Evolutionary conservation across 2,113 vertebrate genomes (phyloP), one percentile per base, ranked within the genome.

Genomic region (Pachyramphus minor): DNA sequence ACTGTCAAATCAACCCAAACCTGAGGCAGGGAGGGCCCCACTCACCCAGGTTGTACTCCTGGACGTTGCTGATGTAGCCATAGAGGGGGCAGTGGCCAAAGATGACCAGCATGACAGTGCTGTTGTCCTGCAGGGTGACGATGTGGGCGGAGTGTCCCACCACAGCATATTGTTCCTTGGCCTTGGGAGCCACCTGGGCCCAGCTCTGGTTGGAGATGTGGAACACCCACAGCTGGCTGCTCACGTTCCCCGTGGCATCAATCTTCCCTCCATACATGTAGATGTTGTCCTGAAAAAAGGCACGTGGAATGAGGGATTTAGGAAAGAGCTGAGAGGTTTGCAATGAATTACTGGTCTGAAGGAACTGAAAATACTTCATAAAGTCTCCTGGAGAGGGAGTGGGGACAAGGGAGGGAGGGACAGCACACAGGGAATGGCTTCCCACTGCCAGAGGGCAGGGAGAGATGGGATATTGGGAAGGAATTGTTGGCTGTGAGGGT

Each of bases 221-320:
- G 94, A 99, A 99, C 31, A 99, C 98, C 99, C 99, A 99, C 84
- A 99, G 97, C 97, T 99, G 98, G 87, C 98, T 99, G 72, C 98
- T 99, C 80, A 99, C 99, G 9, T 99, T 99, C 21, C 99, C 99
- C 0, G 99, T 99, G 6, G 98, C 98, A 42, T 99, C 99, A 5
- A 99, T 98, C 97, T 99, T 99, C 18, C 99, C 99, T 24, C 99
- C 99, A 1, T 99, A 99, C 99, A 99, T 99, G 95, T 99, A 99
- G 95, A 99, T 98, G 47, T 98, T 98, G 56, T 99, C 99, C 99
- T 99, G 93, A 27, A 20, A 80, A 92, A 37, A 49, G 67, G 14
- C 21, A 35, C 35, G 45, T 30, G 30, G 87, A 27, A 58, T 42
- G 63, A 22, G 0, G 7, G 42, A 28, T 33, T 39, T 12, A 50